Base-by-base conservation (phyloP, 2,113 vertebrate genomes). In the Gobio gobio region DNA sequence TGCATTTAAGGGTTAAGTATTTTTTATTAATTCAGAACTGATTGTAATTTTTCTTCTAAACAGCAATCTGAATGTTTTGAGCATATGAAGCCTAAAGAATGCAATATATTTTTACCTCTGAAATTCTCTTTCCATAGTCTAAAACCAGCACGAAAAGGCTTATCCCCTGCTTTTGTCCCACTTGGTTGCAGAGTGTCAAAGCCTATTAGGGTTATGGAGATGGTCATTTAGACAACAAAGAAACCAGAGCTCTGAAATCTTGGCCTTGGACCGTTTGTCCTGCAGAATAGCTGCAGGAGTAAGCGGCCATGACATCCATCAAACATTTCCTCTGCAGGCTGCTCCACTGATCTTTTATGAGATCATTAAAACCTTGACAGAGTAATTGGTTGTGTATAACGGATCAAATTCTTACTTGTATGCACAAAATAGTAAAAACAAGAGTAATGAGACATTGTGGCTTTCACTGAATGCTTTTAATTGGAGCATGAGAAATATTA, bases 171-270 rank as follows among this genome's bases (percentile, higher is more conserved):
- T 43, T 78, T 78, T 70, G 61, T 70, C 47, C 61, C 75, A 54
- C 49, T 78, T 64, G 47, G 47, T 61, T 61, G 66, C 47, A 45
- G 5, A 68, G n/a, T 18, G 45, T 72, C 18, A 80, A 81, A 73
- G 33, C 66, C 51, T 72, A 51, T 72, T 79, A 64, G 18, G 20
- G 10, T 76, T 76, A n/a, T 63, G 26, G 24, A 33, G 3, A 22
- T 78, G 43, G 22, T 20, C 45, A 84, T 66, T 84, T 49, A 77
- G 24, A 85, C 75, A 84, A 54, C 45, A 64, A 75, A 85, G 33
- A 22, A 26, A 29, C 14, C 10, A 8, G 8, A 20, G 10, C 76
- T 45, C 56, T 40, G 33, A 64, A 76, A 78, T 13, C 45, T 64
- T 47, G 18, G 49, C 63, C 63, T 36, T 61, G 58, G 81, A 22